Evolutionary conservation across 2,797 vertebrate genomes (phyloP), one percentile per base, ranked within the genome.

Genomic region (Sebastiscus albofasciatus): DNA sequence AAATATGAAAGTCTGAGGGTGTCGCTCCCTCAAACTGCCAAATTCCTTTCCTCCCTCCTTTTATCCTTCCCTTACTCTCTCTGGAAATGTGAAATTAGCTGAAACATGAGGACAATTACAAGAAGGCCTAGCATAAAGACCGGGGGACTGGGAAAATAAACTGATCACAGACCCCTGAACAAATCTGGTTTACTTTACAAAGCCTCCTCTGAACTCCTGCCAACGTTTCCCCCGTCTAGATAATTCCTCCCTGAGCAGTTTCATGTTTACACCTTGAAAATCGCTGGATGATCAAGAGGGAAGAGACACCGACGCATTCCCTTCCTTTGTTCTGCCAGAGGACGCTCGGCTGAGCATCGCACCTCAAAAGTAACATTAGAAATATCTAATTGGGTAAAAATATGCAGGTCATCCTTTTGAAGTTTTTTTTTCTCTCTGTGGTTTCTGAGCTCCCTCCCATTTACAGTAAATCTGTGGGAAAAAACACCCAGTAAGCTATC

Each of bases 131-230:
- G 87, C 68, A 84, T 88, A 88, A 92, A 92, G 90, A 89, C 81
- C 65, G 79, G 78, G 85, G 81, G 68, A 93, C 89, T 87, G 90
- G 85, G 90, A 94, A 95, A 95, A 96, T 91, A 94, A 95, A 95
- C 92, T 81, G 88, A 92, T 93, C 91, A 87, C 87, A 90, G 93
- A 89, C 85, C 84, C 87, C 92, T 85, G 90, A 91, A 94, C 91
- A 94, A 94, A 95, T 94, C 93, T 95, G 94, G 91, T 94, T 94
- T 93, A 93, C 91, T 94, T 95, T 93, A 94, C 93, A 94, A 94
- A 92, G 84, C 81, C 79, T 91, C 83, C 87, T 95, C 92, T 96
- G 94, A 95, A 95, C 92, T 92, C n/a, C 80, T 93, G 95, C 95
- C 95, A 96, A 83, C 80, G 34, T 66, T 77, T 18, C 79, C 76